Conservation (phyloP, 53 echinoderm and acorn worm genomes). For the Glandiceps talaboti region DNA sequence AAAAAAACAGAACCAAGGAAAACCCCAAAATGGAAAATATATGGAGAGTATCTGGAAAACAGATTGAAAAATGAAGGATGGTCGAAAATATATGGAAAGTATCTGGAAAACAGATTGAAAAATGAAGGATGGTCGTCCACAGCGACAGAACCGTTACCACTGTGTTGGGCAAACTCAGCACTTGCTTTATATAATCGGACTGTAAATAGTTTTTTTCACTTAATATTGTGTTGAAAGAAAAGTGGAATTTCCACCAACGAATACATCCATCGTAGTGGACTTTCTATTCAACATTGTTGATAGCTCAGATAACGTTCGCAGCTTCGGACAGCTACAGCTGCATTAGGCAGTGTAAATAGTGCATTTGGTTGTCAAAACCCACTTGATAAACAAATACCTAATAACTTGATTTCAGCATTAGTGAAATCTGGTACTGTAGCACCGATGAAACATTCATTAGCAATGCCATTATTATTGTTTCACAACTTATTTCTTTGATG, state of each 20-base stretch:
- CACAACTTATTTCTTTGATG: background rate
- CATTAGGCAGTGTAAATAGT: background rate
- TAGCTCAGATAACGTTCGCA: conserved; percentile 1
- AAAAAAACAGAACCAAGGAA: conserved; percentile 2
- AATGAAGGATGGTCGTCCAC: conserved; percentile 5
- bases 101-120: conserved; percentile 3
- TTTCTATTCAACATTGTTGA: conserved; percentile 16
- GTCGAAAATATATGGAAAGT: too few species aligned
- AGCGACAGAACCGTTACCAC: conserved; percentile 7
- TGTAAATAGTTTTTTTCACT: too few species aligned
- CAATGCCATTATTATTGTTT: background rate
- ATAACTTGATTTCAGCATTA: conserved; percentile 11
- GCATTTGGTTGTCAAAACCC: conserved; percentile 1
- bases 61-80: too few species aligned
- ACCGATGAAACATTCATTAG: conserved; percentile 21
- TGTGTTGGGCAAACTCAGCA: conserved; percentile 14
- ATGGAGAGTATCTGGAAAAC: conserved; percentile 20
- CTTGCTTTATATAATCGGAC: conserved; percentile 5
- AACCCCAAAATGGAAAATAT: conserved; percentile 1
- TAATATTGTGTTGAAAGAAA: conserved; percentile 9
- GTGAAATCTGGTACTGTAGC: conserved; percentile 6
- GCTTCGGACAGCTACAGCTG: conserved; percentile 1
- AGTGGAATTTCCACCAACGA: background rate
- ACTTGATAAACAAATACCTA: background rate
- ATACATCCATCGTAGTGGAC: conserved; percentile 6